Base-by-base conservation (phyloP, 1,140 invertebrate species). In the Achatina immaculata region DNA sequence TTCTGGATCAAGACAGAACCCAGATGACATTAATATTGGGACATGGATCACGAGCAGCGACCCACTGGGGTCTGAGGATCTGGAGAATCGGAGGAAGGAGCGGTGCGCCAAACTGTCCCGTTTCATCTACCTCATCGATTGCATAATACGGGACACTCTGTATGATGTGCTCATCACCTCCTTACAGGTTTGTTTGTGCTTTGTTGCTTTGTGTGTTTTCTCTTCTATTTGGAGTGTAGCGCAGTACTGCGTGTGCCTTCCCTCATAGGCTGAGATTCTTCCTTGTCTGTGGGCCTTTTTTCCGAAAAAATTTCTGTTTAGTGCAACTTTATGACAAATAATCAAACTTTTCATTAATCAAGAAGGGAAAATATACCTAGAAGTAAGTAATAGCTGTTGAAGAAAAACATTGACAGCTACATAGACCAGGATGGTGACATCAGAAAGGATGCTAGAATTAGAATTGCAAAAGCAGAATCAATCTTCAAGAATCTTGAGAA, bases 11-110 rank as follows among this genome's bases (percentile, higher is more conserved):
- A 21, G n/a, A 16, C 58, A 42, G 16, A 69, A 51, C 6, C 4
- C 72, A 1, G 74, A 77, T 62, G 76, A 78, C 58, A 14, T 45
- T 6, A 43, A 45, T 38, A 78, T 78, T 55, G 76, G 76, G 16
- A 34, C 6, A 6, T 78, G 76, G 76, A 21, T 43, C 38, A 51
- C 1, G 19, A 24, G 65, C 40, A 66, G 21, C 24, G 72, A 68
- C 7, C 1, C 6, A 7, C 1, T 7, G 24, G 31, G 24, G 38
- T 16, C 14, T 21, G 14, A 62, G 16, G 48, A 76, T 6, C 3
- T 62, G 31, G 74, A 43, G 31, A 31, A 0, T 19, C 6, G 36
- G 36, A 58, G 34, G 40, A 43, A 36, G 16, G 55, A 62, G 7
- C 9, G 28, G n/a, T 76, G 74, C 28, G 19, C 1, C 1, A 48